Evolutionary conservation across 2,797 vertebrate species (phyloP).

Genomic region (Danio choprae): DNA sequence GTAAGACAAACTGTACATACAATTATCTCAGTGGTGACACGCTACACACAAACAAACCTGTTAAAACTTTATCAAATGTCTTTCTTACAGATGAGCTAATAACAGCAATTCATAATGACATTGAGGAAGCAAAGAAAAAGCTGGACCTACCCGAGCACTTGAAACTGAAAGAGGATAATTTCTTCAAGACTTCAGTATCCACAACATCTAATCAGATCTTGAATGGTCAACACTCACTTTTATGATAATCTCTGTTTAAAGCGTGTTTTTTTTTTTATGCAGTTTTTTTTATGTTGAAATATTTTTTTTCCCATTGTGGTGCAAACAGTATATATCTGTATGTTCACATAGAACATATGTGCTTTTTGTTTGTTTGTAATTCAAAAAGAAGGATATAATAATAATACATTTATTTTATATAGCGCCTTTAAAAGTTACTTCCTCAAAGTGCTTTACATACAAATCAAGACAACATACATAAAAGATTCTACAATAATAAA

Average conservation of each 20-base stretch:
- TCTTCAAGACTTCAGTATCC: slow-evolving; percentile 78
- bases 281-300: slow-evolving; percentile 46
- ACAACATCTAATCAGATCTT: slow-evolving; percentile 75
- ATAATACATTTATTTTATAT: too few species aligned
- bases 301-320: not conserved
- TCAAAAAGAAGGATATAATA: not conserved
- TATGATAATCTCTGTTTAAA: slow-evolving; percentile 5
- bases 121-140: slow-evolving; percentile 87
- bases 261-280: slow-evolving; percentile 21
- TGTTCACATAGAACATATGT: not conserved
- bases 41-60: slow-evolving; percentile 4
- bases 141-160: slow-evolving; percentile 89
- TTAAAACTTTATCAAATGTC: not conserved
- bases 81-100: slow-evolving; percentile 88
- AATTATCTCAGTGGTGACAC: not conserved
- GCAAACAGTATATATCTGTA: slow-evolving; percentile 15
- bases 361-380: not conserved
- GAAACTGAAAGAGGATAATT: slow-evolving; percentile 89
- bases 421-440: too few species aligned
- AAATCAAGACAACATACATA: too few species aligned
- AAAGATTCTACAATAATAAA: too few species aligned
- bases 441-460: too few species aligned
- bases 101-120: slow-evolving; percentile 89
- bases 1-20: slow-evolving; percentile 72
- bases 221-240: slow-evolving; percentile 76